Evolutionary conservation across 2,797 vertebrate genomes (phyloP).

Genomic region (Arnoldichthys spilopterus): DNA sequence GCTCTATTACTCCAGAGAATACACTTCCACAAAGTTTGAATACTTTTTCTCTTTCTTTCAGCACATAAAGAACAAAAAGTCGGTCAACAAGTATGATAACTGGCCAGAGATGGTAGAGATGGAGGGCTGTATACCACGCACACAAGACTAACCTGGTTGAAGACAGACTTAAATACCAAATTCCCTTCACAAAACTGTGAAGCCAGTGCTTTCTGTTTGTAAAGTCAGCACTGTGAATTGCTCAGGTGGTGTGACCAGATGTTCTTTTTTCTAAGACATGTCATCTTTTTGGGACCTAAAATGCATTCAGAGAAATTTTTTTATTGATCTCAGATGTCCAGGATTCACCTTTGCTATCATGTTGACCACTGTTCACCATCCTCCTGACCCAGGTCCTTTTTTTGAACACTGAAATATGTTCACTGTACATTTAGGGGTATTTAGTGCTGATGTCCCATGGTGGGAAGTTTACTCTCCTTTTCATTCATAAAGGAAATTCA

Average conservation of each 20-base stretch:
- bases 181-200: not conserved
- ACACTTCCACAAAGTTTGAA: not conserved
- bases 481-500: too few relatives aligned
- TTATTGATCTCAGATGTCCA: too few relatives aligned
- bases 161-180: not conserved
- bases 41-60: conserved; percentile 67
- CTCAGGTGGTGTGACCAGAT: not conserved
- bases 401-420: too few relatives aligned
- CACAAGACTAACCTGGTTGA: conserved; percentile 67
- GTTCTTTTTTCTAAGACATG: too few relatives aligned
- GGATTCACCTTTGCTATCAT: too few relatives aligned
- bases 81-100: conserved; percentile 84
- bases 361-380: too few relatives aligned
- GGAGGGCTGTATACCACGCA: conserved; percentile 86
- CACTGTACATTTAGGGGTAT: too few relatives aligned
- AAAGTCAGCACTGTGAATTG: not conserved
- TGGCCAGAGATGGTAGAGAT: conserved; percentile 91
- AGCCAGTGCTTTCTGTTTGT: not conserved
- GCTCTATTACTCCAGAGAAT: not conserved
- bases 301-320: too few relatives aligned
- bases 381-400: too few relatives aligned
- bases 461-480: too few relatives aligned
- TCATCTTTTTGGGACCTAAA: too few relatives aligned
- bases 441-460: too few relatives aligned
- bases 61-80: conserved; percentile 82